phyloP scores from a whole-genome alignment of 1,140 invertebrate species.

The Zaprionus capensis region DNA sequence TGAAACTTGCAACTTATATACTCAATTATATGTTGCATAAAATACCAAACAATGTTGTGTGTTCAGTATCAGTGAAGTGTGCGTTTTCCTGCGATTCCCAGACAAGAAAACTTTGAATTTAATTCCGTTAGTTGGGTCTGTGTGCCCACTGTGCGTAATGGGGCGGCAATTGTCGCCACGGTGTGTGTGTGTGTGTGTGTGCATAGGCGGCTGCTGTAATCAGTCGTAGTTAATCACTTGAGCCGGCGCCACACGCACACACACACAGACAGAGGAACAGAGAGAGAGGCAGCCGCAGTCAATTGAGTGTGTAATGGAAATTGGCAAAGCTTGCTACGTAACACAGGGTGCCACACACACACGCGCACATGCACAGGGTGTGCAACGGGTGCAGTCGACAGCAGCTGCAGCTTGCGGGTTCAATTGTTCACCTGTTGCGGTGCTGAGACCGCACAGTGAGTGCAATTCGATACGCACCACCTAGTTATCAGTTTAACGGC shows the following conservation, averaged over 20 bases:
- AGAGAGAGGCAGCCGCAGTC: neutral
- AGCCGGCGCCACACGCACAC: conserved; percentile 30
- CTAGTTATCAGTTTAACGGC: conserved; percentile 38
- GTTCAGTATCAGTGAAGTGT: too few relatives aligned
- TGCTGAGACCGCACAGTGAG: conserved; percentile 47
- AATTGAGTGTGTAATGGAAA: conserved; percentile 49
- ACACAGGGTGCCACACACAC: conserved; percentile 8
- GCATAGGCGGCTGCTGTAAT: neutral
- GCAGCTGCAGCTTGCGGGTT: conserved; percentile 40
- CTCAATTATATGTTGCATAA: too few relatives aligned
- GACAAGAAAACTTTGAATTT: too few relatives aligned
- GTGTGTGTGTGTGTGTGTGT: conserved; percentile 13
- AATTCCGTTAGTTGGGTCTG: too few relatives aligned
- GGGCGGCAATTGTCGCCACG: conserved; percentile 3
- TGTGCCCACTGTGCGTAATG: neutral
- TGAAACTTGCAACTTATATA: too few relatives aligned
- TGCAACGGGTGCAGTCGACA: neutral
- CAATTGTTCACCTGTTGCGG: conserved; percentile 64
- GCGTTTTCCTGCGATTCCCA: too few relatives aligned
- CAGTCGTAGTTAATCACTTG: conserved; percentile 22
- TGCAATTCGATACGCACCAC: conserved; percentile 53
- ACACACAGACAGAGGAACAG: conserved; percentile 11
- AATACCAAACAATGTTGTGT: too few relatives aligned
- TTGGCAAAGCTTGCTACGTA: conserved; percentile 25
- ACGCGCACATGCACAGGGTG: too few relatives aligned